phyloP scores from a whole-genome alignment of 2,797 vertebrate genomes.

The Cynodonichthys magdalenae region DNA sequence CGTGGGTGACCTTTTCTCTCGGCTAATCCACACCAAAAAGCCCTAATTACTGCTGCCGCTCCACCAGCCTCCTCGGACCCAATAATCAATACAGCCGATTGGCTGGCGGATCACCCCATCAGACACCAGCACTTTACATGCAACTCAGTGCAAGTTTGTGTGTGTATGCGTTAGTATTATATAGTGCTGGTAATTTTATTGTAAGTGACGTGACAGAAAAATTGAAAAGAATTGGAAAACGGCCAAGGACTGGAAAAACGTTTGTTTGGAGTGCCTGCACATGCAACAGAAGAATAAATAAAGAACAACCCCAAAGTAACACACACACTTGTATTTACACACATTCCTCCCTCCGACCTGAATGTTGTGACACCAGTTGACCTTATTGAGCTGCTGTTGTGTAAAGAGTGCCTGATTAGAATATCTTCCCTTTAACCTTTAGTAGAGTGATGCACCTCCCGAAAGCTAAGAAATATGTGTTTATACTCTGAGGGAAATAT shows the following conservation, averaged over 20 bases:
- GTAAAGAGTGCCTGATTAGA: constrained; percentile 84
- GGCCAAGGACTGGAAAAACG: background rate
- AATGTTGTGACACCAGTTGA: constrained; percentile 85
- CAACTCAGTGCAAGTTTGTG: constrained; percentile 36
- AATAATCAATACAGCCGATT: constrained; percentile 97
- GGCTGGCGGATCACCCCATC: constrained; percentile 91
- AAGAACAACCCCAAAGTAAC: constrained; percentile 26
- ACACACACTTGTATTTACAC: constrained; percentile 47
- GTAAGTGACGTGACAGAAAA: constrained; percentile 5
- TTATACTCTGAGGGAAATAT: constrained; percentile 64
- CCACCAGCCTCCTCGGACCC: constrained; percentile 85
- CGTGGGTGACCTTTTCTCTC: constrained; percentile 97
- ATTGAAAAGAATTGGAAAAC: background rate
- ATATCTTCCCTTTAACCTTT: constrained; percentile 80
- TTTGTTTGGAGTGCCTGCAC: constrained; percentile 6
- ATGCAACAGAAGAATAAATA: constrained; percentile 23
- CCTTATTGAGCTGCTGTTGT: constrained; percentile 89
- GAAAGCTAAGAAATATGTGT: constrained; percentile 60
- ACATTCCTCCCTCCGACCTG: constrained; percentile 53
- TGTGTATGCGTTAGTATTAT: constrained; percentile 12
- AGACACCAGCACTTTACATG: constrained; percentile 74
- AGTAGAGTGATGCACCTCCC: constrained; percentile 61
- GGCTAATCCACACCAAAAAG: constrained; percentile 97
- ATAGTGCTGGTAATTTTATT: constrained; percentile 13
- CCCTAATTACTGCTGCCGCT: constrained; percentile 98